Conservation (phyloP, 1,140 invertebrate genomes). For the Holotrichia oblita region DNA sequence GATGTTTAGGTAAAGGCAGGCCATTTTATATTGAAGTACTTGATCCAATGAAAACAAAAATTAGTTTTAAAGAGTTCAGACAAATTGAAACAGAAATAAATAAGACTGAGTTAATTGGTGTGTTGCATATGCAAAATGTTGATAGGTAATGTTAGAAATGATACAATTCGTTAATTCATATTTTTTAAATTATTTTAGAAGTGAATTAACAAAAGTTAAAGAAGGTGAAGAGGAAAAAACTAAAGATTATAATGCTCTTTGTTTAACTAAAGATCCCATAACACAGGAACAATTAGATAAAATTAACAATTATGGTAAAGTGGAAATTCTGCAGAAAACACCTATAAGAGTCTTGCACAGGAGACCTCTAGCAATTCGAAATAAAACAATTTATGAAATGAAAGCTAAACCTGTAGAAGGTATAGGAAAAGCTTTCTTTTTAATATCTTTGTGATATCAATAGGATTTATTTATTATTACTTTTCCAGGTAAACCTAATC, state of each 20-base stretch:
- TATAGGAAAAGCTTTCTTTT: neutral
- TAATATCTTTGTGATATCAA: no score
- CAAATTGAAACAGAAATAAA: constrained; percentile 72
- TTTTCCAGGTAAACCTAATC: constrained; percentile 61
- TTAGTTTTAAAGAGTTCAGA: constrained; percentile 64
- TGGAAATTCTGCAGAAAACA: constrained; percentile 78
- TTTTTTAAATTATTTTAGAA: constrained; percentile 62
- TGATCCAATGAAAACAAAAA: constrained; percentile 70
- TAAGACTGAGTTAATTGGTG: constrained; percentile 67
- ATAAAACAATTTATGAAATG: constrained; percentile 72
- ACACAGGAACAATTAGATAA: constrained; percentile 65
- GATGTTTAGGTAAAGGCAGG: constrained; percentile 85
- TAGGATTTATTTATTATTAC: constrained; percentile 11
- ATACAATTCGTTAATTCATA: no score
- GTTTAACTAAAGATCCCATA: constrained; percentile 65
- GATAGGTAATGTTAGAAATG: constrained; percentile 61
- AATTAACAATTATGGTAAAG: constrained; percentile 64
- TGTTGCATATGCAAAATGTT: constrained; percentile 73
- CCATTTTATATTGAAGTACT: constrained; percentile 88
- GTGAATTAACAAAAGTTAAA: constrained; percentile 78
- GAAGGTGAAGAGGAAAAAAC: constrained; percentile 86
- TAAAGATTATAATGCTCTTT: constrained; percentile 86
- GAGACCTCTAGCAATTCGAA: constrained; percentile 73
- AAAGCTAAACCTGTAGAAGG: constrained; percentile 58
- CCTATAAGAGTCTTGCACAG: constrained; percentile 88